phyloP scores from a whole-genome alignment of 2,797 vertebrate genomes.

The Anabas testudineus region DNA sequence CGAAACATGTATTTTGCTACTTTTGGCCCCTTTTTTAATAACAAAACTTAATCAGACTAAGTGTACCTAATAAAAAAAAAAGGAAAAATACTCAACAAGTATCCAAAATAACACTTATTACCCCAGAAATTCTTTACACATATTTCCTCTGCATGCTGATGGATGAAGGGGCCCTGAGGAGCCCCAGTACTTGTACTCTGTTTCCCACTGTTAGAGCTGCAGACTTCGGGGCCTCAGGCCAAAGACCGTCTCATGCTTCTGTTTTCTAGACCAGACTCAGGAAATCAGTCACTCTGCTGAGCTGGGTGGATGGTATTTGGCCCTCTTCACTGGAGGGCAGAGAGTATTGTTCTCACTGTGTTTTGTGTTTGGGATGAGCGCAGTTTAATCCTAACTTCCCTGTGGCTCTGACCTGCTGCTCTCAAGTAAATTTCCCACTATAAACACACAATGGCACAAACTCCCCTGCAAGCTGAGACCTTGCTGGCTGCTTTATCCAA shows the following conservation, averaged over 20 bases:
- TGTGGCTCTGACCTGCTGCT: constrained; percentile 51
- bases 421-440: constrained; percentile 49
- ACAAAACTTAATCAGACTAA: no score
- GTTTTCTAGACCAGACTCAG: constrained; percentile 63
- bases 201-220: constrained; percentile 45
- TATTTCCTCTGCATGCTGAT: constrained; percentile 50
- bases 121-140: constrained; percentile 62
- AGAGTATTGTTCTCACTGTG: constrained; percentile 65
- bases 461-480: constrained; percentile 65
- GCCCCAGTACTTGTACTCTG: constrained; percentile 24
- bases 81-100: no score
- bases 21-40: no score
- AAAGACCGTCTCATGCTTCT: constrained; percentile 63
- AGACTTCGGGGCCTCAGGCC: constrained; percentile 46
- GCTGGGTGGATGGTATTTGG: constrained; percentile 52
- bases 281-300: constrained; percentile 57
- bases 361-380: constrained; percentile 63
- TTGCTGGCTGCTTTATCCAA: constrained; percentile 48
- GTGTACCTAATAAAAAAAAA: no score
- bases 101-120: constrained; percentile 8
- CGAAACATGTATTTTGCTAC: no score
- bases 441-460: no score
- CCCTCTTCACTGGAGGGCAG: constrained; percentile 29
- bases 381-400: constrained; percentile 71
- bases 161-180: constrained; percentile 23